phyloP scores from a whole-genome alignment of 2,113 vertebrate species.

The Osmerus eperlanus region DNA sequence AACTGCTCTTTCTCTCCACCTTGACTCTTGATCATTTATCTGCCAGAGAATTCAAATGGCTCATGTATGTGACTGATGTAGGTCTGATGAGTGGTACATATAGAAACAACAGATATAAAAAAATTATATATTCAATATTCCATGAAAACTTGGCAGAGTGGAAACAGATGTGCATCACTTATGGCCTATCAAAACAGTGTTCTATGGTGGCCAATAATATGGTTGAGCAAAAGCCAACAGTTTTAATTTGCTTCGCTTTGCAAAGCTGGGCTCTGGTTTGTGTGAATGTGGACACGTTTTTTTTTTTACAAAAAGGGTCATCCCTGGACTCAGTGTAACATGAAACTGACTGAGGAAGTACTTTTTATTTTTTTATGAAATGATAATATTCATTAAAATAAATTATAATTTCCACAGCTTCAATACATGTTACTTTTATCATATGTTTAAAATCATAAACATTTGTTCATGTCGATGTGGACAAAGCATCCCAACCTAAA shows the following conservation, averaged over 20 bases:
- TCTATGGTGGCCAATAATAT: conserved; percentile 88
- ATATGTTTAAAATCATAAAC: conserved; percentile 72
- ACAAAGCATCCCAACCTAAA: conserved; percentile 55
- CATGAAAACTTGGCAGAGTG: conserved; percentile 87
- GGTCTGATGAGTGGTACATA: conserved; percentile 38
- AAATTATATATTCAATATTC: conserved; percentile 80
- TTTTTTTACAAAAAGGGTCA: conserved; percentile 82
- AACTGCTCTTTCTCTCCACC: too few species aligned
- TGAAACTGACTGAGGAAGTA: neutral
- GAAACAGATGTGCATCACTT: conserved; percentile 94
- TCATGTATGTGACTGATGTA: conserved; percentile 38
- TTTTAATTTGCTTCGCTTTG: conserved; percentile 96
- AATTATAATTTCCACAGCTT: conserved; percentile 43
- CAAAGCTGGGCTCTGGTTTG: conserved; percentile 85
- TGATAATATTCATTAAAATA: neutral
- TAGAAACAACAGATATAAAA: conserved; percentile 62
- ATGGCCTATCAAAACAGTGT: conserved; percentile 91
- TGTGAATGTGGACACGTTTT: conserved; percentile 87
- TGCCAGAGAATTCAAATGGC: too few species aligned
- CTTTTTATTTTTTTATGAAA: neutral
- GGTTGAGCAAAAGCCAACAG: conserved; percentile 86
- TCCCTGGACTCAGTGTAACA: conserved; percentile 23
- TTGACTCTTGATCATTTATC: too few species aligned
- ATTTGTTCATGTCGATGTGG: conserved; percentile 35
- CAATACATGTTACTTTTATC: conserved; percentile 76